Base-by-base conservation (phyloP, 1,140 invertebrate genomes). In the Tetragnatha versicolor region DNA sequence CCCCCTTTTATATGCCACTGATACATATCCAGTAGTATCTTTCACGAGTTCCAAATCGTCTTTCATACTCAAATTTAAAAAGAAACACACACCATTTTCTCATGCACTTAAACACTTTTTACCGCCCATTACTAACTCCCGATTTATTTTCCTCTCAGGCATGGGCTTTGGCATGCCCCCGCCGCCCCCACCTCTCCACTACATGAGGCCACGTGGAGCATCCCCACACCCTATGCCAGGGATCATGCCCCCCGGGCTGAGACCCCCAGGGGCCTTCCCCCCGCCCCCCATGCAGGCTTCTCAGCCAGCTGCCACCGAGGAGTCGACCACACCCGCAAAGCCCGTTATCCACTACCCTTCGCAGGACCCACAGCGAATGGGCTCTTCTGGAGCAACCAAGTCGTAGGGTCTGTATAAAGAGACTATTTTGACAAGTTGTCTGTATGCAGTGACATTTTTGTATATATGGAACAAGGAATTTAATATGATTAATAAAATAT, bases 341-440 rank as follows among this genome's bases (percentile, higher is more conserved):
- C 79, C 80, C 22, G 80, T 82, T 31, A 91, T 97, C 49, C 94
- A 97, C 85, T 98, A 98, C 89, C 95, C 95, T 2, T 96, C 94
- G 83, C 95, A 97, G 84, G 95, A 98, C 89, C 95, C 95, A 7
- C 91, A 92, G 22, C 89, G 95, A 76, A 91, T 98, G 88, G 95
- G 96, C 0, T 87, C 89, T 14, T 81, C 83, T 58, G 79, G 80
- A 25, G 27, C 65, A n/a, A 17, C 47, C 1, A 60, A 73, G 20
- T 31, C 53, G 31, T 51, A 45, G 7, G 39, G 39, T 45, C 17
- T 7, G 17, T 45, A 45, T 45, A 17, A n/a, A n/a, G n/a, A n/a
- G n/a, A n/a, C n/a, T n/a, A n/a, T n/a, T n/a, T n/a, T n/a, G n/a
- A n/a, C n/a, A n/a, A n/a, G n/a, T n/a, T n/a, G n/a, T n/a, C n/a